A percentile compares a stretch with the other conserved stretches of the same genome.
These are phyloP conservation scores for Amphiprion clarkii DNA, from an alignment of 2,797 vertebrate genomes.

Conservation along the genomic window DNA sequence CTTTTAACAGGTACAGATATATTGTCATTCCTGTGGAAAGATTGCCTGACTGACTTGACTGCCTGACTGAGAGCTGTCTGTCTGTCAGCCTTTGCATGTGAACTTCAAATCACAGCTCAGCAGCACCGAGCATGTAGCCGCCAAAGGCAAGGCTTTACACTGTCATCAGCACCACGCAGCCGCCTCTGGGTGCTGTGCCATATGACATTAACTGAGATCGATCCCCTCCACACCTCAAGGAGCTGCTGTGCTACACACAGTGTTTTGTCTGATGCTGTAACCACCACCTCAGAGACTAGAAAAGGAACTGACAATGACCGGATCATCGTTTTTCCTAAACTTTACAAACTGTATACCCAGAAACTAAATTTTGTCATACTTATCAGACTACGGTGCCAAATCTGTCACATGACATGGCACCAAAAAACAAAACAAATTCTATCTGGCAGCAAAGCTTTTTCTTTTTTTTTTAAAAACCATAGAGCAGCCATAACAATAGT, in stretches of 20 bases:
- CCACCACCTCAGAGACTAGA: constrained; percentile 69
- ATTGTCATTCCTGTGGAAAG: constrained; percentile 72
- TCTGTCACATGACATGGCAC: constrained; percentile 8
- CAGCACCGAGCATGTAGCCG: constrained; percentile 82
- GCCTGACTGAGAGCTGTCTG: constrained; percentile 82
- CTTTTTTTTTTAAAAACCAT: no score
- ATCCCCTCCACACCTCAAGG: constrained; percentile 80
- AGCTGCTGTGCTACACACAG: constrained; percentile 70
- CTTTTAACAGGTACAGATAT: constrained; percentile 74
- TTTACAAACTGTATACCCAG: constrained; percentile 19
- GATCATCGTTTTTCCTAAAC: constrained; percentile 43
- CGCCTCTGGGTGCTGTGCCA: constrained; percentile 84
- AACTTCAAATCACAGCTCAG: constrained; percentile 83
- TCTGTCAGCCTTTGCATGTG: constrained; percentile 82
- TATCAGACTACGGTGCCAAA: constrained; percentile 1
- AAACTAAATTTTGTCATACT: constrained; percentile 20
- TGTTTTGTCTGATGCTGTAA: constrained; percentile 68
- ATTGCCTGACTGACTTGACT: constrained; percentile 69
- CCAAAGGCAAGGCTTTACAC: constrained; percentile 85
- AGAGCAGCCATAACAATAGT: not conserved
- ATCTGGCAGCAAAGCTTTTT: constrained; percentile 7
- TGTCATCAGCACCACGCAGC: constrained; percentile 81
- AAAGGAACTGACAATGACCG: constrained; percentile 70
- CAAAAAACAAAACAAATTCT: not conserved
- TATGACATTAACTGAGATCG: constrained; percentile 84